Evolutionary conservation across 2,888 invertebrate species (phyloP).

Genomic region (Disparrhopalites patrizii): DNA sequence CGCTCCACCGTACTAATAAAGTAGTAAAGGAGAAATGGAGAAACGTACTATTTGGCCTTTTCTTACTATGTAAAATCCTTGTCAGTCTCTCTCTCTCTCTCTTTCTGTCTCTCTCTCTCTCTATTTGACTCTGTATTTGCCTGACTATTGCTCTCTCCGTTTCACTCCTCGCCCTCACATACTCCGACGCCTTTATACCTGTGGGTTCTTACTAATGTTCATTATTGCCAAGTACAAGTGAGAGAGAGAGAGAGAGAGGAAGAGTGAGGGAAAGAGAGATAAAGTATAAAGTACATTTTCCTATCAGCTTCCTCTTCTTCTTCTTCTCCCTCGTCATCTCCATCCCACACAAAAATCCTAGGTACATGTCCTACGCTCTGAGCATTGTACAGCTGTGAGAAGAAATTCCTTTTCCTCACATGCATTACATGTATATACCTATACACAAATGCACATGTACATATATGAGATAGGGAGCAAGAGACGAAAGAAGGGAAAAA

Average conservation of each 20-base stretch:
- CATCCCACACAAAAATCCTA: background rate
- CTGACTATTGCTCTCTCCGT: background rate
- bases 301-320: background rate
- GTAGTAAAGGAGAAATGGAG: too few relatives aligned
- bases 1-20: too few relatives aligned
- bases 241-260: background rate
- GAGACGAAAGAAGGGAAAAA: too few relatives aligned
- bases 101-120: too few relatives aligned
- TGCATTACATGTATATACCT: background rate
- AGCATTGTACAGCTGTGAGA: slow-evolving; percentile 15
- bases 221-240: background rate
- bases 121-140: too few relatives aligned
- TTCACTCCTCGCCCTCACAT: background rate
- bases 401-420: slow-evolving; percentile 17
- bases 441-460: background rate
- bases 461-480: too few relatives aligned
- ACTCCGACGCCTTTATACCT: background rate
- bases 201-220: background rate
- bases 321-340: background rate
- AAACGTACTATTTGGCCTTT: too few relatives aligned
- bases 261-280: background rate
- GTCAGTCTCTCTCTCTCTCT: background rate
- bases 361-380: background rate
- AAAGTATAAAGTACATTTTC: background rate
- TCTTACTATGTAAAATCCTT: slow-evolving; percentile 1